Base-by-base conservation (phyloP, 2,113 vertebrate species). In the Crotalus tigris region DNA sequence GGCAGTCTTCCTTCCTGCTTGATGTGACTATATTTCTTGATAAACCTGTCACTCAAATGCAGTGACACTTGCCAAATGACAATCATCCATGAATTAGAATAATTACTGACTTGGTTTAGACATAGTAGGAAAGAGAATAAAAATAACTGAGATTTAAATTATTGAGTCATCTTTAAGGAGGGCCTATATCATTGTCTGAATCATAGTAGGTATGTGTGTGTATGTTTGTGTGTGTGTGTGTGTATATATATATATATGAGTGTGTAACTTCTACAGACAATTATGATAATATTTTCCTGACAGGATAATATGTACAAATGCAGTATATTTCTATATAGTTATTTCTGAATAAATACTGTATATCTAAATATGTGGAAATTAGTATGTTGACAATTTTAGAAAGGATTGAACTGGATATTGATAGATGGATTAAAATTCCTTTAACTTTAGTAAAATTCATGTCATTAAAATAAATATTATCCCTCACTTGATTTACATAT, bases 191-290 rank as follows among this genome's bases (percentile, higher is more conserved):
- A 44, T 17, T 92, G 49, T 53, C n/a, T 59, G 24, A n/a, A 64
- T 26, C 26, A 11, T 64, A 46, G 57, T 8, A 21, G 46, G 2
- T 24, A 1, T 46, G 2, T 23, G 3, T 39, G 21, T 12, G 33
- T 44, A 58, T 29, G 10, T 24, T 15, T 17, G 26, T 69, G 64
- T 29, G 19, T 81, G 3, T 44, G 3, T 44, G 3, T 44, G 2
- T 44, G 4, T 4, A 19, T 33, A 12, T 12, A 39, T 39, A 0
- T 39, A 39, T 39, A 0, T 4, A 0, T 46, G 4, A 1, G 44
- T 33, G 23, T 12, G 44, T 15, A 9, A 64, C 15, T 57, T 53
- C 33, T 46, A 85, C n/a, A 85, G 85, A 85, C 17, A 21, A 7
- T 17, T 90, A 17, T n/a, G 13, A 75, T n/a, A 75, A 15, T 75